Evolutionary conservation across 2,797 vertebrate species (phyloP).

Genomic region (Hydrocynus forskahlii): DNA sequence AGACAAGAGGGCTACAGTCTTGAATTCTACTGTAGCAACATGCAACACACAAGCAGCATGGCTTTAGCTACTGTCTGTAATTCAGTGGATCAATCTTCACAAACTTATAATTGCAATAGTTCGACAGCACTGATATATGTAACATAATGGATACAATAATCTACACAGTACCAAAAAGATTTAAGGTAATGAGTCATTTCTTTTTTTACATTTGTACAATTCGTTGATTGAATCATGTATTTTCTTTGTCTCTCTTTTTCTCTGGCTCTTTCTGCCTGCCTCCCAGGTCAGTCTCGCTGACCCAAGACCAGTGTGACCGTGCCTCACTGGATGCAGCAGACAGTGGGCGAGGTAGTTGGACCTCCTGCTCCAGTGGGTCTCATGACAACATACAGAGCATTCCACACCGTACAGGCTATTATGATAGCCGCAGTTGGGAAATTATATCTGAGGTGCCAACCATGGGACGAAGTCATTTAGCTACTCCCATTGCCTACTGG

Average conservation of each 20-base stretch:
- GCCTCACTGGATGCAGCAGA: conserved; percentile 94
- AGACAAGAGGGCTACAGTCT: too few species aligned
- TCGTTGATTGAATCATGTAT: background rate
- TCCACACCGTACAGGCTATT: conserved; percentile 90
- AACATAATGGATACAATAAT: too few species aligned
- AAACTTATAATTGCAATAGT: too few species aligned
- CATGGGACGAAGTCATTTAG: conserved; percentile 92
- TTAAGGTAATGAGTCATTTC: too few species aligned
- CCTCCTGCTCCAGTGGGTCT: conserved; percentile 96
- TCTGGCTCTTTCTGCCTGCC: background rate
- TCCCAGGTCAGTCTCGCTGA: conserved; percentile 88
- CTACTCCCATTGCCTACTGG: conserved; percentile 89
- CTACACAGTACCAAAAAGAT: too few species aligned
- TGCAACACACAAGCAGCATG: too few species aligned
- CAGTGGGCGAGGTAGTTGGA: conserved; percentile 98
- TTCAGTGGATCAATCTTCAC: too few species aligned
- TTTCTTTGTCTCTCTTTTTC: too few species aligned
- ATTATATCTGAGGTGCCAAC: conserved; percentile 79
- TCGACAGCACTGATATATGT: too few species aligned
- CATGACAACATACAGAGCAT: conserved; percentile 99
- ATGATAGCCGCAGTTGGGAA: conserved; percentile 97
- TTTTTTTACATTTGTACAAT: too few species aligned
- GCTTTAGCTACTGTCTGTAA: too few species aligned
- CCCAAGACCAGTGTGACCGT: conserved; percentile 94
- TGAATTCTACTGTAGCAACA: too few species aligned